These are phyloP conservation scores for Lapara coniferarum DNA, from an alignment of 2,888 invertebrate genomes.

Conservation along the genomic window DNA sequence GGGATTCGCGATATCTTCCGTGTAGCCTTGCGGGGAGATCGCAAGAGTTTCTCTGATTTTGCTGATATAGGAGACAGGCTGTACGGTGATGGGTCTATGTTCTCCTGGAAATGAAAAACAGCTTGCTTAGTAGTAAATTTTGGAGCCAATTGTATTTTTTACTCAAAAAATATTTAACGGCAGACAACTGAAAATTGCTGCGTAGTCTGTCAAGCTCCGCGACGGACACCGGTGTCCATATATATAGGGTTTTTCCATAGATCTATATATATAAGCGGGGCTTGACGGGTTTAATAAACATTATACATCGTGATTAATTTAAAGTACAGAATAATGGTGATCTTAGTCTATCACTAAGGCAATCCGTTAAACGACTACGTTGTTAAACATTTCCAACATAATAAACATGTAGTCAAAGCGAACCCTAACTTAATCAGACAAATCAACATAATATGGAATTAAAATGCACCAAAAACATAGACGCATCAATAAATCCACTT, in stretches of 20 bases:
- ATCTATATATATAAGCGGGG: too few relatives aligned
- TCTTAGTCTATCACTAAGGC: not conserved
- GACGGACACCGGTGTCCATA: too few relatives aligned
- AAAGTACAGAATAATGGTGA: not conserved
- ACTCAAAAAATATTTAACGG: too few relatives aligned
- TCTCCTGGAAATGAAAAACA: conserved; percentile 83
- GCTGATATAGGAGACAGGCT: conserved; percentile 97
- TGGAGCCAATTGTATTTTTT: not conserved
- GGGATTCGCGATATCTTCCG: conserved; percentile 99
- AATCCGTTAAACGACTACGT: conserved; percentile 1
- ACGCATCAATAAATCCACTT: conserved; percentile 17
- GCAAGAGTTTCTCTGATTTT: conserved; percentile 95
- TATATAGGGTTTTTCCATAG: too few relatives aligned
- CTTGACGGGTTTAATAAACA: too few relatives aligned
- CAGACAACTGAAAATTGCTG: not conserved
- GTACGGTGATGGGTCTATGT: conserved; percentile 93
- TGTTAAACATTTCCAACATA: conserved; percentile 4
- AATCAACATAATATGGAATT: not conserved
- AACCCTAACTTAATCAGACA: not conserved
- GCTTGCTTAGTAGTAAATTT: not conserved
- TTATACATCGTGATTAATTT: not conserved
- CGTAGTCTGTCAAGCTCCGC: too few relatives aligned
- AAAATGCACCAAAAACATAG: conserved; percentile 9
- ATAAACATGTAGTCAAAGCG: not conserved
- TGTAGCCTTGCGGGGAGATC: conserved; percentile 98